phyloP scores from a whole-genome alignment of 2,113 vertebrate genomes.

The Orycteropus afer region DNA sequence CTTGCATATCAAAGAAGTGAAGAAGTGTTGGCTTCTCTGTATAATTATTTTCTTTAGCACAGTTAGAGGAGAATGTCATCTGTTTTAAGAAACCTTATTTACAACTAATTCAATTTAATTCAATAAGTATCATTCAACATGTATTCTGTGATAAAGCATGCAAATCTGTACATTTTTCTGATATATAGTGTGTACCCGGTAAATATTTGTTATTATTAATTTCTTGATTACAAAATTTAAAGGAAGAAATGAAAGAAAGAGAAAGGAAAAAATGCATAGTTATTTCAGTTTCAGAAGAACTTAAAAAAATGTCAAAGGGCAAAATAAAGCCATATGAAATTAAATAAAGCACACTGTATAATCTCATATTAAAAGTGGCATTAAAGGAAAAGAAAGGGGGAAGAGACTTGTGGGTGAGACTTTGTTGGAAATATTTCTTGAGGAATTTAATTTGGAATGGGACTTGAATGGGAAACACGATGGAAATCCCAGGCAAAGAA shows the following conservation, averaged over 20 bases:
- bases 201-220: background rate
- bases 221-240: background rate
- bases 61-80: background rate
- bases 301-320: background rate
- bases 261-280: background rate
- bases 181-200: background rate
- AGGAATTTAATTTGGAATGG: background rate
- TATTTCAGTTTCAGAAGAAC: background rate
- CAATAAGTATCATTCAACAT: background rate
- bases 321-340: background rate
- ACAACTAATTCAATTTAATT: conserved; percentile 1
- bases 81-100: background rate
- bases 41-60: background rate
- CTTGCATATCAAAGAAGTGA: background rate
- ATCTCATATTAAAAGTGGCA: background rate
- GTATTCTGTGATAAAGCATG: background rate
- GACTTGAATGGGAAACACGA: background rate
- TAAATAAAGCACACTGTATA: background rate
- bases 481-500: background rate
- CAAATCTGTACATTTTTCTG: background rate
- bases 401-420: background rate
- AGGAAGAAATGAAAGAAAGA: background rate
- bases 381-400: background rate
- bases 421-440: background rate
- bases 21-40: background rate